Conservation (phyloP, 1,140 invertebrate genomes). For the Brachionus calyciflorus region DNA sequence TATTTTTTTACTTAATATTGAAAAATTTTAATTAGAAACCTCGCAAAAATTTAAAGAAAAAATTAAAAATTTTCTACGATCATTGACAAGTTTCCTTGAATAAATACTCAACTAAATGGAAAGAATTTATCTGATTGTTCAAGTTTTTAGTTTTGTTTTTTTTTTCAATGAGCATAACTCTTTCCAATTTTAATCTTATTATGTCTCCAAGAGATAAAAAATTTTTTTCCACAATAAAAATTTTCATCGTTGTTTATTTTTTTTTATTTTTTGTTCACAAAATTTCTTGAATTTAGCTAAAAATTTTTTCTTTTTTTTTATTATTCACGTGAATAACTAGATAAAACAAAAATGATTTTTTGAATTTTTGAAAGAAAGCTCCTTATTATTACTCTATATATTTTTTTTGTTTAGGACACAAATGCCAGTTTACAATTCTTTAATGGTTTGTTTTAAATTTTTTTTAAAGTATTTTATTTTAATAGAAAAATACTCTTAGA, state of each 20-base stretch:
- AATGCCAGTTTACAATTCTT: too few species aligned
- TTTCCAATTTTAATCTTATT: constrained; percentile 28
- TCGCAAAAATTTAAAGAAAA: constrained; percentile 22
- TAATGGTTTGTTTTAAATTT: background rate
- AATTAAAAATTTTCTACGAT: background rate
- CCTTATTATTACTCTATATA: too few species aligned
- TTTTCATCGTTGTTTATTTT: too few species aligned
- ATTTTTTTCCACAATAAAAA: background rate
- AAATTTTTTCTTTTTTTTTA: background rate
- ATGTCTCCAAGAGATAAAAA: constrained; percentile 33
- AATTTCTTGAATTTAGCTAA: too few species aligned
- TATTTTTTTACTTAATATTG: too few species aligned
- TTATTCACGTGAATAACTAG: background rate
- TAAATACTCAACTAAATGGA: too few species aligned
- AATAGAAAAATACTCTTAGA: too few species aligned
- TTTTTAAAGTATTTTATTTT: too few species aligned
- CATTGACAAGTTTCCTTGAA: too few species aligned
- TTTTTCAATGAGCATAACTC: background rate
- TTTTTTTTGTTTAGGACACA: too few species aligned
- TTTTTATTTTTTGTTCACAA: too few species aligned
- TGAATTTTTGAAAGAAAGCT: background rate
- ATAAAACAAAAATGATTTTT: constrained; percentile 6
- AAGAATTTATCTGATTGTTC: background rate
- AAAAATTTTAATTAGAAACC: too few species aligned
- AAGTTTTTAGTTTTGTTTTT: background rate